These are phyloP conservation scores for Tenebrio molitor DNA, from an alignment of 1,140 invertebrate genomes.

Conservation along the genomic window DNA sequence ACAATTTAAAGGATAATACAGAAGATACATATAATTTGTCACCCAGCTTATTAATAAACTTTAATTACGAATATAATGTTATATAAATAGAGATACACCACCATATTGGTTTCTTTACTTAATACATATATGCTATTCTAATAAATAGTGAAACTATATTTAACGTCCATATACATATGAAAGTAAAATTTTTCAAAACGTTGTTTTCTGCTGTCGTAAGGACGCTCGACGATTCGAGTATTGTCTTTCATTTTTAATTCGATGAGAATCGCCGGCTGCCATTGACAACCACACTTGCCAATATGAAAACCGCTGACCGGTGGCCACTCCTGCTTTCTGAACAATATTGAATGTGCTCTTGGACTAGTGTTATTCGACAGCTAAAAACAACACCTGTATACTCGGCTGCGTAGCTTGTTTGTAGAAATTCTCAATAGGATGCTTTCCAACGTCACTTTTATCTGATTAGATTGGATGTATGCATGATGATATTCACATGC, in stretches of 20 bases:
- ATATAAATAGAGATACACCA: too few relatives aligned
- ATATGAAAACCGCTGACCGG: constrained; percentile 31
- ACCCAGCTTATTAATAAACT: too few relatives aligned
- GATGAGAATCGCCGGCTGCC: constrained; percentile 18
- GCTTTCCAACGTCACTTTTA: constrained; percentile 15
- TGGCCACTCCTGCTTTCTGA: constrained; percentile 18
- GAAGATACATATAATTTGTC: too few relatives aligned
- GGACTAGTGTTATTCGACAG: constrained; percentile 29
- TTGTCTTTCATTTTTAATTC: constrained; percentile 19
- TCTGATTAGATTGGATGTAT: constrained; percentile 15
- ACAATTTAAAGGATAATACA: too few relatives aligned
- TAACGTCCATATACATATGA: too few relatives aligned
- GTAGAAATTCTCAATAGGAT: background rate
- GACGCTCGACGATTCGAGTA: background rate
- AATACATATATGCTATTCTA: too few relatives aligned
- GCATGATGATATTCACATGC: background rate
- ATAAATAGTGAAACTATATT: too few relatives aligned
- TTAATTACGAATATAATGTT: too few relatives aligned
- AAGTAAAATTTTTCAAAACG: too few relatives aligned
- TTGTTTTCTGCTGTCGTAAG: too few relatives aligned
- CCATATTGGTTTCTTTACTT: too few relatives aligned
- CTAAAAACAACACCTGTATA: constrained; percentile 39
- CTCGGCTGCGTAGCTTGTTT: constrained; percentile 9
- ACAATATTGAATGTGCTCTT: constrained; percentile 39
- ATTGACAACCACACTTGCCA: constrained; percentile 24